Evolutionary conservation across 2,113 vertebrate species (phyloP), one percentile per base, ranked within the genome.

Genomic region (Nibea albiflora): DNA sequence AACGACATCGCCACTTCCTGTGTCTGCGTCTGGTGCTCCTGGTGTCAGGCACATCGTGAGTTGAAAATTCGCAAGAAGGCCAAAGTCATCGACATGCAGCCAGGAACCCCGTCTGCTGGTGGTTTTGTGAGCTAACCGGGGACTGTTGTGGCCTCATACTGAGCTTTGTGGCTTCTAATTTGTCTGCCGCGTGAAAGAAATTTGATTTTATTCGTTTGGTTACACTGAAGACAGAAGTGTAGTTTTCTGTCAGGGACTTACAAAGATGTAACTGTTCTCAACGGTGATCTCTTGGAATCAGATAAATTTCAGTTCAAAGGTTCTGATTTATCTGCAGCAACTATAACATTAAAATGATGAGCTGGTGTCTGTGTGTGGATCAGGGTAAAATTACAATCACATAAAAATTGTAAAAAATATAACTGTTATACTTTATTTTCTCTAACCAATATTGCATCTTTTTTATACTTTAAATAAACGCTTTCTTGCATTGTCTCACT

Each of bases 31-130:
- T 84, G 83, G 76, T 91, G 89, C 60, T 52, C 82, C 2, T 91
- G 84, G 84, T 92, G 87, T 73, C 91, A 92, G 84, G 89, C 90
- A 83, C 31, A 80, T 50, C 89, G 88, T 0, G 86, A 93, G 81
- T 11, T 92, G 10, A 89, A 53, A 42, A 3, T 61, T 31, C 81
- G 47, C 31, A 78, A 76, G 22, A 58, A 75, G 20, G 1, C 42
- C 0, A 4, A 24, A n/a, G 52, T 69, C 3, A 1, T 91, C 70
- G 86, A 70, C 53, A 28, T 80, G 76, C 88, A 89, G 85, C 82
- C 84, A 7, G 3, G 24, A 47, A 26, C 28, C 14, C 50, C 26
- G 42, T 2, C 15, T 20, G 2, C 39, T 11, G 56, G 3, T 52
- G 44, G 5, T 24, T 57, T 47, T 35, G 0, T 52, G 58, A 4